Percentiles rank a stretch among this genome's conserved stretches.
phyloP scores from a whole-genome alignment of 2,113 vertebrate species.

The Ploceus nigricollis region DNA sequence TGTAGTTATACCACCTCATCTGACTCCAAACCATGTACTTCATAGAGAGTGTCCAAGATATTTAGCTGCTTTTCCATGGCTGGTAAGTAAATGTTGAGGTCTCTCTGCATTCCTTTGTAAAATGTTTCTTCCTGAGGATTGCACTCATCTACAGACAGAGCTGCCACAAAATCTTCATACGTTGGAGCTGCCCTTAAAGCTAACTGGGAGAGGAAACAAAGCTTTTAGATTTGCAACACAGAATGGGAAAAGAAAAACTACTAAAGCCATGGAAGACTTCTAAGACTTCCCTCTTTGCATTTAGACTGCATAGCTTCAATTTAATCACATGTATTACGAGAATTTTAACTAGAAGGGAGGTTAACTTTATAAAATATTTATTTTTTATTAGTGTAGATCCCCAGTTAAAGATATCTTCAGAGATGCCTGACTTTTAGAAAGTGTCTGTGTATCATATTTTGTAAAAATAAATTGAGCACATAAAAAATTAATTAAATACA shows the following conservation, averaged over 20 bases:
- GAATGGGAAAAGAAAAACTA: neutral
- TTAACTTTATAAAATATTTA: neutral
- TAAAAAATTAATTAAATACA: neutral
- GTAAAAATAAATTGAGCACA: neutral
- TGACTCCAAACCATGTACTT: slow-evolving; percentile 91
- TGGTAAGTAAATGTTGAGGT: slow-evolving; percentile 89
- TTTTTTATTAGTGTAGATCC: neutral
- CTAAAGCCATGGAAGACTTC: neutral
- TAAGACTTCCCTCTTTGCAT: neutral
- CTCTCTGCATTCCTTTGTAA: slow-evolving; percentile 81
- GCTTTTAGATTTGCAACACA: neutral
- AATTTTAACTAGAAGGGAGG: neutral
- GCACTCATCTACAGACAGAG: slow-evolving; percentile 82
- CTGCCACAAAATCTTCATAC: slow-evolving; percentile 87
- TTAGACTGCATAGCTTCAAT: neutral
- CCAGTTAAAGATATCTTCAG: neutral
- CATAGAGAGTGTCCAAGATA: slow-evolving; percentile 90
- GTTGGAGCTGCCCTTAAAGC: slow-evolving; percentile 92
- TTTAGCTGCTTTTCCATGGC: slow-evolving; percentile 92
- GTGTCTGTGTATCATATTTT: neutral
- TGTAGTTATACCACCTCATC: slow-evolving; percentile 91
- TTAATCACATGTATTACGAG: neutral
- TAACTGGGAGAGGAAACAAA: slow-evolving; percentile 75
- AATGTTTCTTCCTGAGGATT: slow-evolving; percentile 86
- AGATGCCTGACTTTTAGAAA: neutral